A percentile compares a stretch with the other conserved stretches of the same genome.
Conservation (phyloP, 2,888 invertebrate genomes). For the Drosophila paracracens region DNA sequence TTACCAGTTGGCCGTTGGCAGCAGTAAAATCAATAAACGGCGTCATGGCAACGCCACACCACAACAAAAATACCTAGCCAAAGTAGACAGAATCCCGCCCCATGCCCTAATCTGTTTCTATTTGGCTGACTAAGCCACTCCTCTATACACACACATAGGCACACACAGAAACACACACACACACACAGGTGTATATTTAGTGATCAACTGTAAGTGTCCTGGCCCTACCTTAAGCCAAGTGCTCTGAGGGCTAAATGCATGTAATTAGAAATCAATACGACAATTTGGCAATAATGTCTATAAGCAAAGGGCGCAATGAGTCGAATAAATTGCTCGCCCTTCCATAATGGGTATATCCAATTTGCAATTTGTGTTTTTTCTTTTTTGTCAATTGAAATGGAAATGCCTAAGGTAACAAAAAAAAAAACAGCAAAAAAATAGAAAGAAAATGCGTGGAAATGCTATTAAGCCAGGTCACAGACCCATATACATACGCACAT, state of each 20-base stretch:
- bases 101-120: conserved; percentile 46
- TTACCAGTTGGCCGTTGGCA: conserved; percentile 31
- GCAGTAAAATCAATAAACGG: conserved; percentile 72
- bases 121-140: conserved; percentile 55
- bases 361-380: conserved; percentile 31
- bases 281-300: conserved; percentile 55
- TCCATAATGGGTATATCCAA: conserved; percentile 17
- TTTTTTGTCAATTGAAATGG: conserved; percentile 61
- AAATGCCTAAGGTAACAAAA: conserved; percentile 55
- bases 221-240: conserved; percentile 68
- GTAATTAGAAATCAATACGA: conserved; percentile 74
- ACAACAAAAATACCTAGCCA: conserved; percentile 65
- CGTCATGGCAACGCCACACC: conserved; percentile 73
- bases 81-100: conserved; percentile 44
- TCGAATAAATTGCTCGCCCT: conserved; percentile 8
- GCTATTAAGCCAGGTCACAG: conserved; percentile 52
- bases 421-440: background rate
- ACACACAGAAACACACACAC: background rate
- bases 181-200: background rate
- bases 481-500: conserved; percentile 31
- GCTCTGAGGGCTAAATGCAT: conserved; percentile 43
- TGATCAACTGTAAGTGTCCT: conserved; percentile 17
- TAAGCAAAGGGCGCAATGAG: conserved; percentile 5
- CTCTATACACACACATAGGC: conserved; percentile 17
- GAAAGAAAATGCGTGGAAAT: conserved; percentile 40